Base-by-base conservation (phyloP, 1,140 invertebrate species). In the Lethocerus indicus region DNA sequence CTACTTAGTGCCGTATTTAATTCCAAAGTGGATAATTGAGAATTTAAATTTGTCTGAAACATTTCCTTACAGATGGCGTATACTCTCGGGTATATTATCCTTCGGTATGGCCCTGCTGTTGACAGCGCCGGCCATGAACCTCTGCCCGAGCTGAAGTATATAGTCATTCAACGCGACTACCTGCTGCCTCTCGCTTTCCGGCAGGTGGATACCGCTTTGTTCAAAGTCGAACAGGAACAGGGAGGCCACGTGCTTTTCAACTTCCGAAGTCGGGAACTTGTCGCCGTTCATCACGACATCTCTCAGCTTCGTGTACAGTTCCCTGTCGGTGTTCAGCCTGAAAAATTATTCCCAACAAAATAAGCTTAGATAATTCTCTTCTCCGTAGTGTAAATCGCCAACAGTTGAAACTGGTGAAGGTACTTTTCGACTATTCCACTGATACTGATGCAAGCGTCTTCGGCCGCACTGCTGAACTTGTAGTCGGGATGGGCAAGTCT, bases 211-310 rank as follows among this genome's bases (percentile, higher is more conserved):
- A 6, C 92, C 93, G 67, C 83, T 83, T 65, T 95, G 90, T 64
- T 97, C 91, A 70, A 97, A 97, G 64, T 98, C 93, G 67, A 92
- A 89, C 27, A 94, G 65, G 68, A 97, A 97, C 46, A 98, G 64
- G 59, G 83, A 72, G 1, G 81, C 79, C 2, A 98, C 83, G 65
- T 94, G 83, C 40, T 79, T 62, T 62, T 98, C 93, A 2, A 87
- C 75, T 1, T 74, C 72, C 44, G 74, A 78, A 6, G 76, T 84
- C 32, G 71, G 63, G 16, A 75, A 16, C 27, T 71, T 64, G 61
- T 95, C 90, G 12, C 83, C 84, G 18, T 75, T 64, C 42, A 74
- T 65, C 1, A 83, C 70, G 1, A 84, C 83, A 47, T 72, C 60
- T 36, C 74, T 73, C 14, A 97, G 64, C 3, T 81, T 72, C 55